Percentiles rank a stretch among this genome's conserved stretches.
These are phyloP conservation scores for Cyanocitta stelleri DNA, from an alignment of 2,113 vertebrate genomes.

Conservation along the genomic window DNA sequence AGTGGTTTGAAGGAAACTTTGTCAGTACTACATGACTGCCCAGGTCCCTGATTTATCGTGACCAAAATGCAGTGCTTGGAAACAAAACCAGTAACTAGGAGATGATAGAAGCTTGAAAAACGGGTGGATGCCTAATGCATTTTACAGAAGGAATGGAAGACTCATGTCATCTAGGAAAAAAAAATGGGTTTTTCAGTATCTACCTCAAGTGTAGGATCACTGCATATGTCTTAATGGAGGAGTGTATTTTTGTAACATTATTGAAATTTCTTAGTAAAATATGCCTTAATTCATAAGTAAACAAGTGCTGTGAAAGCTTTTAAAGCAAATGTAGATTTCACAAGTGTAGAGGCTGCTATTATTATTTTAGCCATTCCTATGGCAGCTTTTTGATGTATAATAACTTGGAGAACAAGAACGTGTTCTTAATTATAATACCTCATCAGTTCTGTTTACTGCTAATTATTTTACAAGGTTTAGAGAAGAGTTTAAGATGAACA, in stretches of 20 bases:
- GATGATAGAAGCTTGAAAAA: background rate
- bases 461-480: background rate
- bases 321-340: background rate
- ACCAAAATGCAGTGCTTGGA: background rate
- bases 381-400: background rate
- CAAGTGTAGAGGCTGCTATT: background rate
- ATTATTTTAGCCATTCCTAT: background rate
- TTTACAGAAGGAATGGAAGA: background rate
- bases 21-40: background rate
- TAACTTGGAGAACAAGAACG: background rate
- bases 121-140: background rate
- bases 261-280: background rate
- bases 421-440: background rate
- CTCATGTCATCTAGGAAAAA: background rate
- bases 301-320: background rate
- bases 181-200: accelerated
- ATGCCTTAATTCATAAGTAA: background rate
- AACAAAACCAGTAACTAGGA: background rate
- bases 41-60: background rate
- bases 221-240: background rate
- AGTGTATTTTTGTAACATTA: background rate
- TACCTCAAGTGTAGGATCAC: background rate
- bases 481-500: background rate
- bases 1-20: background rate
- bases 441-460: background rate